These are phyloP conservation scores for Diloba caeruleocephala DNA, from an alignment of 2,888 invertebrate genomes.

Conservation along the genomic window DNA sequence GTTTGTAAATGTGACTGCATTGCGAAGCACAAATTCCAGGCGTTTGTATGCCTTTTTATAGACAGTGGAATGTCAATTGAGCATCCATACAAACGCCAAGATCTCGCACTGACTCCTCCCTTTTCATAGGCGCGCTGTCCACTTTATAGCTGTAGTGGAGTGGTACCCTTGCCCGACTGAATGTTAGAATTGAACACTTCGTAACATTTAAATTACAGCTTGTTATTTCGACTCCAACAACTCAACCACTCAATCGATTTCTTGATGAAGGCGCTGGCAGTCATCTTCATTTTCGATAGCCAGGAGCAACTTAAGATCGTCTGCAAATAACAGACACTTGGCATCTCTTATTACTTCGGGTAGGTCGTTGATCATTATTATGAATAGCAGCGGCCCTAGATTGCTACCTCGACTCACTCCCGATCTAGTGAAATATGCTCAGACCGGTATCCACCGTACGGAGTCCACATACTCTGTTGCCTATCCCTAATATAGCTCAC, in stretches of 20 bases:
- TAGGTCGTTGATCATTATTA: background rate
- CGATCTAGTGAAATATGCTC: too few relatives aligned
- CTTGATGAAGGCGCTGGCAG: background rate
- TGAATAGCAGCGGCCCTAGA: too few relatives aligned
- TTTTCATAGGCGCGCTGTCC: background rate
- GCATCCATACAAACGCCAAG: background rate
- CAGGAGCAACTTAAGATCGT: too few relatives aligned
- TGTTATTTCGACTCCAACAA: slow-evolving; percentile 3
- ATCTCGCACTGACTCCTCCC: background rate
- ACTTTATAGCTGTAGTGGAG: background rate
- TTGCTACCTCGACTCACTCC: background rate
- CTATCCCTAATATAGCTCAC: too few relatives aligned
- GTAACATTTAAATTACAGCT: background rate
- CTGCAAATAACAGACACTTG: too few relatives aligned
- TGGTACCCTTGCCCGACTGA: background rate
- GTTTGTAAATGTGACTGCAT: too few relatives aligned
- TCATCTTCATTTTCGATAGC: background rate
- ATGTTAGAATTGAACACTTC: slow-evolving; percentile 1
- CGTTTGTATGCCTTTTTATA: too few relatives aligned
- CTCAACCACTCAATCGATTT: background rate
- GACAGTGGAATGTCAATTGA: too few relatives aligned
- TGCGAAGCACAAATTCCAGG: background rate
- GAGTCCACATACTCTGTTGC: too few relatives aligned
- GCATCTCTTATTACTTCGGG: background rate
- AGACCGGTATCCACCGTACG: too few relatives aligned